phyloP scores from a whole-genome alignment of 2,797 vertebrate genomes.

The Anas acuta region DNA sequence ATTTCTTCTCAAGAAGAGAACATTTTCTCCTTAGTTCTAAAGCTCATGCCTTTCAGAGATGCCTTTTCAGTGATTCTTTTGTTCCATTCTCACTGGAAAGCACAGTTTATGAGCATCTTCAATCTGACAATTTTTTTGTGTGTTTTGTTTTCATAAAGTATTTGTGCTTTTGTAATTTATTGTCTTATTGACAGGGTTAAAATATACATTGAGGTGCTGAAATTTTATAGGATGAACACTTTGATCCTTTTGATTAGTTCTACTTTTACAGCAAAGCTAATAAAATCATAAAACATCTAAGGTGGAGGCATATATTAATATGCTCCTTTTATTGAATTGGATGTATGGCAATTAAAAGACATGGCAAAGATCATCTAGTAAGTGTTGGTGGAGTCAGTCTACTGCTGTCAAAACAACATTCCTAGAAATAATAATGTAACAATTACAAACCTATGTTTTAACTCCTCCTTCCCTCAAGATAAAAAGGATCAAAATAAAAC shows the following conservation, averaged over 20 bases:
- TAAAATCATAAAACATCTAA: background rate
- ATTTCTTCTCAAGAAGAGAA: background rate
- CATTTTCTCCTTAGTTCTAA: background rate
- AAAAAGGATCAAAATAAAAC: slow-evolving; percentile 15
- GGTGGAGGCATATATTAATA: background rate
- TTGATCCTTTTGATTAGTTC: background rate
- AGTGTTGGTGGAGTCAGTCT: background rate
- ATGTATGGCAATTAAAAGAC: background rate
- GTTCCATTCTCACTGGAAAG: background rate
- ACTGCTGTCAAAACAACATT: background rate
- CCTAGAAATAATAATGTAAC: background rate
- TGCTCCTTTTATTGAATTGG: background rate
- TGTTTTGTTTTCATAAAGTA: background rate
- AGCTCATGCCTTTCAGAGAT: background rate
- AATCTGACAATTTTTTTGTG: background rate
- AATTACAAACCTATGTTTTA: background rate
- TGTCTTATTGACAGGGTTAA: background rate
- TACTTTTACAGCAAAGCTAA: background rate
- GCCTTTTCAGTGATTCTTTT: background rate
- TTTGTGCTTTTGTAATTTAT: background rate
- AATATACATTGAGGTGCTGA: background rate
- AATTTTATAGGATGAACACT: background rate
- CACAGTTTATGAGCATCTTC: background rate
- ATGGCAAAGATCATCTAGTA: background rate
- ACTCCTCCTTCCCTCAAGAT: slow-evolving; percentile 11